Base-by-base conservation (phyloP, 2,888 invertebrate genomes). In the Melinaea marsaeus region DNA sequence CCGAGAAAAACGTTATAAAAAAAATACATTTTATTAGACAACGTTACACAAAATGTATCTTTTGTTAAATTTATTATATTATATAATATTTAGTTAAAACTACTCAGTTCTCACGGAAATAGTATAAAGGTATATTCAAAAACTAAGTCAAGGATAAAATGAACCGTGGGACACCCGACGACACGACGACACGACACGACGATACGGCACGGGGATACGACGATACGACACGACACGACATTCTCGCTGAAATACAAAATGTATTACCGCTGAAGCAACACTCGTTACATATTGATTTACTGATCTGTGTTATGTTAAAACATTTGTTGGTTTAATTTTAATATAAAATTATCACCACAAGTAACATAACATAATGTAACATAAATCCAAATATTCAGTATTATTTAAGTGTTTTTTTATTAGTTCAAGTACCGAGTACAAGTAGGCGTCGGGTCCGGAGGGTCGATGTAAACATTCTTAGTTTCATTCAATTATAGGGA, bases 121-220 rank as follows among this genome's bases (percentile, higher is more conserved):
- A 83, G 83, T 81, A 86, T 84, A 87, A 88, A 86, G 88, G 88
- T 86, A 85, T 86, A 85, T 85, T 82, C 76, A 82, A 85, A 87
- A 88, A 85, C 84, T 88, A 83, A 86, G 88, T 84, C 88, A 89
- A 88, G 88, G 86, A 86, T 87, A 81, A 81, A 81, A 81, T 78
- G 79, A 77, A 83, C 81, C 87, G 88, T 88, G 88, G 85, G 87
- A 42, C 9, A 9, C 42, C 42, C 11, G 37, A 22, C 22, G 22
- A 22, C 22, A 22, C 22, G 22, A 22, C 22, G 22, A 22, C 22
- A 22, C 22, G 22, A 22, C 1, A 22, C 22, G 22, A 22, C 22
- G 22, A 22, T 1, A 22, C 37, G 37, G 2, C 5, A 7, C 4
- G 37, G n/a, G n/a, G n/a, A n/a, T n/a, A n/a, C n/a, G n/a, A n/a